Evolutionary conservation across 2,797 vertebrate species (phyloP), one percentile per base, ranked within the genome.

Genomic region (Enteromius unitaeniatus): DNA sequence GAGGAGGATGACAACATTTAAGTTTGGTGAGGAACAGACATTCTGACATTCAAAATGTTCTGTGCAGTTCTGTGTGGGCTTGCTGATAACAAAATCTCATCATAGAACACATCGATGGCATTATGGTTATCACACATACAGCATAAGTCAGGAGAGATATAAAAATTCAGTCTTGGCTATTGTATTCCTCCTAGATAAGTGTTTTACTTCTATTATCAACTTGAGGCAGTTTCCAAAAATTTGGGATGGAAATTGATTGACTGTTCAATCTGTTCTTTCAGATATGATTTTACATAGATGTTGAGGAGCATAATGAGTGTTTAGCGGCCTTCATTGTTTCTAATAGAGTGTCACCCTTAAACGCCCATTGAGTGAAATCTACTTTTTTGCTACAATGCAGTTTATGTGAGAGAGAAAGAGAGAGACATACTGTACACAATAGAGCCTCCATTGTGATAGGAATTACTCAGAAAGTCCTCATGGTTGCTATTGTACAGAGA

Each of bases 271-370:
- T 69, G 23, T 78, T 81, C 51, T 1, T 40, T 82, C 53, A 73
- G 76, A 83, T 80, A 86, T 37, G 77, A 67, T 79, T 83, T n/a
- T 77, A 31, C 45, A 82, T 17, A 55, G 74, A 72, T 67, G 81
- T 73, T 60, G 79, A 73, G 75, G 60, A 83, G 73, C 82, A 58
- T 78, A 85, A 83, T 77, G 11, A 73, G 51, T 53, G 31, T 88
- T 79, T 77, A 80, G 70, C 40, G 17, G 83, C 45, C 81, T 82
- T 88, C 79, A 51, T 86, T 47, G 47, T 77, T 74, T 85, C 55
- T 73, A 84, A 76, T 81, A 86, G 76, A 80, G 75, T 45, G 77
- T 79, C 85, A 70, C 26, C 78, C 70, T 58, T 82, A 83, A 85
- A 77, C 73, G 21, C 40, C 82, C 76, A 53, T 74, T 82, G 80